phyloP scores from a whole-genome alignment of 2,888 invertebrate genomes.

The Lomographa bimaculata region DNA sequence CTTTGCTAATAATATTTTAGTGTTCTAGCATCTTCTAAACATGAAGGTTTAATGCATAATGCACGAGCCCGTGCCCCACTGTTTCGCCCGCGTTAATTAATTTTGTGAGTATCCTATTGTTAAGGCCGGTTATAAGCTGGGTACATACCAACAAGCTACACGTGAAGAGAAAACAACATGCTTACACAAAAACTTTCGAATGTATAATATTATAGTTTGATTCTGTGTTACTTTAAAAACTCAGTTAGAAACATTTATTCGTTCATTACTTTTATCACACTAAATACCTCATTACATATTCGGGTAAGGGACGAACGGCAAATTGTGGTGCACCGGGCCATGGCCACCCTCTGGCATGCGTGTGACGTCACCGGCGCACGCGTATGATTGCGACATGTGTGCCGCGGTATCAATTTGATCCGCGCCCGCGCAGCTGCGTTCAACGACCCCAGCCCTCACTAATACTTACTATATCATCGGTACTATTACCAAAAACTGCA shows the following conservation, averaged over 20 bases:
- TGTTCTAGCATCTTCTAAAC: too few species aligned
- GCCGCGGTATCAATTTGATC: constrained; percentile 72
- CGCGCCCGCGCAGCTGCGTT: constrained; percentile 76
- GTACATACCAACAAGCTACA: too few species aligned
- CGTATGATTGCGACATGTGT: constrained; percentile 58
- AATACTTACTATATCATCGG: constrained; percentile 27
- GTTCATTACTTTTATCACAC: constrained; percentile 8
- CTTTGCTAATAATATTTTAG: too few species aligned
- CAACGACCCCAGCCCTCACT: constrained; percentile 61
- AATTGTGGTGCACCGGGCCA: constrained; percentile 23
- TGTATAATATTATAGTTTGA: too few species aligned
- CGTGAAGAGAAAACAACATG: too few species aligned
- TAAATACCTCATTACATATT: constrained; percentile 26
- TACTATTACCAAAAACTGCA: constrained; percentile 55
- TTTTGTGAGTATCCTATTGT: too few species aligned
- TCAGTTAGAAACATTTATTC: constrained; percentile 6
- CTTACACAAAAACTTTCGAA: too few species aligned
- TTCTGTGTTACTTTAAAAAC: too few species aligned
- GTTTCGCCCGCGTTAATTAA: too few species aligned
- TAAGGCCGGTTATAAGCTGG: too few species aligned
- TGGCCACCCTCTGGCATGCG: constrained; percentile 36
- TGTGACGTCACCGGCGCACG: constrained; percentile 58
- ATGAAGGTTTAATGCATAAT: too few species aligned
- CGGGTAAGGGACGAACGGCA: constrained; percentile 17
- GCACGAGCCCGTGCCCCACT: too few species aligned